Percentiles rank a stretch among this genome's conserved stretches.
Conservation (phyloP, 2,797 vertebrate genomes). For the Amphiprion clarkii region DNA sequence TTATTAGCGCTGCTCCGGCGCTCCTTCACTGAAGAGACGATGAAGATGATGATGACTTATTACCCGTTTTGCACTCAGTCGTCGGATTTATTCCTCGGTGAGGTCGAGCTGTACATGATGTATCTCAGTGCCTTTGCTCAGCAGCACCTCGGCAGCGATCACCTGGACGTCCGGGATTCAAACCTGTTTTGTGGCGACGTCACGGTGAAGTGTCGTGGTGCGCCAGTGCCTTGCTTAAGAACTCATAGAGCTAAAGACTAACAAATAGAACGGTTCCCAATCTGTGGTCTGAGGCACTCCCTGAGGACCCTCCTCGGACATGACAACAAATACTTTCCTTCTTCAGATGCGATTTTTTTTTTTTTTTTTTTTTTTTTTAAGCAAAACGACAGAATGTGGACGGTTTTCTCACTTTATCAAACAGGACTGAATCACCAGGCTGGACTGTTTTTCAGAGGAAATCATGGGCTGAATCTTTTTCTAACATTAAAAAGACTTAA, state of each 20-base stretch:
- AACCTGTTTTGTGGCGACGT: not conserved
- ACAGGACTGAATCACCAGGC: too few species aligned
- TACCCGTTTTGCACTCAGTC: conserved; percentile 9
- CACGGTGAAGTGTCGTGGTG: not conserved
- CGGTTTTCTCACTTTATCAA: too few species aligned
- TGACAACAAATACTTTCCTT: too few species aligned
- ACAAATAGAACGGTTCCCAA: not conserved
- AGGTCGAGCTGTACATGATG: not conserved
- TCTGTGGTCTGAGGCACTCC: conserved; percentile 11
- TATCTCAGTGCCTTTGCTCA: conserved; percentile 64
- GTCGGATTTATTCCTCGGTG: conserved; percentile 1
- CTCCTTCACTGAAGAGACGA: not conserved
- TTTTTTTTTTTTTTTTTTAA: too few species aligned
- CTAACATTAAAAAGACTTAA: too few species aligned
- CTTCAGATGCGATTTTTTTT: too few species aligned
- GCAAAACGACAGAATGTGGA: too few species aligned
- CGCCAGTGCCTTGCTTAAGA: conserved; percentile 53
- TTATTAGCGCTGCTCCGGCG: too few species aligned
- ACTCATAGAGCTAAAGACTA: not conserved
- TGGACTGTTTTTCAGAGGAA: too few species aligned
- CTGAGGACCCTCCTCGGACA: too few species aligned
- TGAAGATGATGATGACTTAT: conserved; percentile 10
- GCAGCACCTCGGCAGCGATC: conserved; percentile 11
- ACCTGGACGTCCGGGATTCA: conserved; percentile 6
- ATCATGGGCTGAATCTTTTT: too few species aligned